A percentile compares a stretch with the other conserved stretches of the same genome.
These are phyloP conservation scores for Troilus luridus DNA, from an alignment of 2,888 invertebrate genomes.

Conservation along the genomic window DNA sequence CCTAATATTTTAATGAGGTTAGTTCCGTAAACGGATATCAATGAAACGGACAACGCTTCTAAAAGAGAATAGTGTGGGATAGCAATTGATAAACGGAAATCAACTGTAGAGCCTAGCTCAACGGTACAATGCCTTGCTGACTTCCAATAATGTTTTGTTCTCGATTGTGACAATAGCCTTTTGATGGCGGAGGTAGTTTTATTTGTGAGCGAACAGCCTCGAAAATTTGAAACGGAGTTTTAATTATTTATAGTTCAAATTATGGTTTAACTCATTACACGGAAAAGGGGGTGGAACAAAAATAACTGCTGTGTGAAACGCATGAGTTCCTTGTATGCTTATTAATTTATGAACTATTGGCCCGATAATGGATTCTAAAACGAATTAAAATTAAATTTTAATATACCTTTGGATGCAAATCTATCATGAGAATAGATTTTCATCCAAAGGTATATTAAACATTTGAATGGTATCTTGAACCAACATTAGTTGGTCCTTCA, in stretches of 20 bases:
- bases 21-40: not conserved
- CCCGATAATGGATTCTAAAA: too few relatives aligned
- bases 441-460: too few relatives aligned
- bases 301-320: too few relatives aligned
- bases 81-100: constrained; percentile 36
- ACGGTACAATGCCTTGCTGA: constrained; percentile 31
- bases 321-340: too few relatives aligned
- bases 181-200: constrained; percentile 8
- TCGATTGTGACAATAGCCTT: constrained; percentile 42
- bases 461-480: too few relatives aligned
- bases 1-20: not conserved
- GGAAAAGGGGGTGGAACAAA: too few relatives aligned
- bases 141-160: constrained; percentile 31
- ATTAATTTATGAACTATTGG: too few relatives aligned
- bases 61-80: not conserved
- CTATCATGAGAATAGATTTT: too few relatives aligned
- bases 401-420: too few relatives aligned
- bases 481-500: too few relatives aligned
- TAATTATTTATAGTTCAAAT: not conserved
- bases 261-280: not conserved
- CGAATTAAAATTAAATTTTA: too few relatives aligned
- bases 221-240: not conserved
- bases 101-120: constrained; percentile 35
- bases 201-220: not conserved
- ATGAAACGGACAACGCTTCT: not conserved